A percentile compares a stretch with the other conserved stretches of the same genome.
Conservation (phyloP, 2,888 invertebrate genomes). For the Rotaria socialis region DNA sequence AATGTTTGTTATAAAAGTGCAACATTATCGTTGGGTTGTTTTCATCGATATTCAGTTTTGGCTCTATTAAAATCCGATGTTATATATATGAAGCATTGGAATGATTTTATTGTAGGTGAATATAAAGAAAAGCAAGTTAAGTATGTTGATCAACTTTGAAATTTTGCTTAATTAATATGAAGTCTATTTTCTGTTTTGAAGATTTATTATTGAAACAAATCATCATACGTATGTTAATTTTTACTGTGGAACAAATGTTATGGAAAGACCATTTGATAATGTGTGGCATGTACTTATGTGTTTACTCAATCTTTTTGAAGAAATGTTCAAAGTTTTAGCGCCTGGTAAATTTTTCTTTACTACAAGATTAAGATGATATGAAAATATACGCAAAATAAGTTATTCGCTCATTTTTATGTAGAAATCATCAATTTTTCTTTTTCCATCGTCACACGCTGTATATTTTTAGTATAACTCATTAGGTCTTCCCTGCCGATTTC, state of each 20-base stretch:
- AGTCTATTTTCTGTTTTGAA: not conserved
- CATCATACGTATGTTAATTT: not conserved
- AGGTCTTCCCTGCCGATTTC: too few relatives aligned
- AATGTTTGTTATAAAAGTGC: not conserved
- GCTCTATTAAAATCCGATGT: not conserved
- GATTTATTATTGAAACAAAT: not conserved
- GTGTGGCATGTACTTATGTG: not conserved
- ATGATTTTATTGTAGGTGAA: constrained; percentile 5
- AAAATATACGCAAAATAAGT: too few relatives aligned
- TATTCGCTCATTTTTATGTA: too few relatives aligned
- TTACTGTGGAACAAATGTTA: not conserved
- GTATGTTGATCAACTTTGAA: not conserved
- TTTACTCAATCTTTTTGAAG: not conserved
- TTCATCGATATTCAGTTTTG: constrained; percentile 20
- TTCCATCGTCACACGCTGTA: too few relatives aligned
- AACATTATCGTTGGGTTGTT: not conserved
- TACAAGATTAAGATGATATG: too few relatives aligned
- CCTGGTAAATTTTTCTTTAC: not conserved
- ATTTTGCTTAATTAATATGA: not conserved
- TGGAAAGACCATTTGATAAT: not conserved
- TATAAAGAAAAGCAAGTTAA: not conserved
- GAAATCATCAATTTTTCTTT: too few relatives aligned
- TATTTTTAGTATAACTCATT: too few relatives aligned
- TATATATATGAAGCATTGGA: not conserved
- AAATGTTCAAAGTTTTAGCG: not conserved